A percentile compares a stretch with the other conserved stretches of the same genome.
Conservation (phyloP, 2,888 invertebrate genomes). For the Eristalis tenax region DNA sequence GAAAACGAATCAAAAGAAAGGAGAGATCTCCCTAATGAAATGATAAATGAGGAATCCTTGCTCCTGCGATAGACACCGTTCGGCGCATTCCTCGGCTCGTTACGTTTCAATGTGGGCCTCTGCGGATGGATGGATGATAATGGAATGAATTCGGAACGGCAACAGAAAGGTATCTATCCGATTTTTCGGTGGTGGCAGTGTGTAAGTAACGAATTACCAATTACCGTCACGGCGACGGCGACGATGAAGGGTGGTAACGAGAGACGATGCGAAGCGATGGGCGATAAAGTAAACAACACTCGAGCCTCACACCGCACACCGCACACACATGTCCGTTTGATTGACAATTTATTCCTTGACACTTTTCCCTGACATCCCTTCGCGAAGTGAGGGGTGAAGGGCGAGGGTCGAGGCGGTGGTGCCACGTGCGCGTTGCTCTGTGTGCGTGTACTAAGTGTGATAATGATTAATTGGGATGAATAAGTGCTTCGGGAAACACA, state of each 20-base stretch:
- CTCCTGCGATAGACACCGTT: slow-evolving; percentile 26
- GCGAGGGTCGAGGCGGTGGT: not conserved
- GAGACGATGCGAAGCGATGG: not conserved
- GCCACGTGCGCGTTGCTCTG: slow-evolving; percentile 20
- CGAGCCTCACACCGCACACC: slow-evolving; percentile 2
- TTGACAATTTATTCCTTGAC: slow-evolving; percentile 68
- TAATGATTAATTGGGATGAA: slow-evolving; percentile 71
- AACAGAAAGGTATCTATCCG: slow-evolving; percentile 57
- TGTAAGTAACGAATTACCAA: slow-evolving; percentile 67
- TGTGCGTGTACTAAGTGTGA: slow-evolving; percentile 47
- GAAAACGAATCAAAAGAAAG: slow-evolving; percentile 19
- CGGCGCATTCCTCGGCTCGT: slow-evolving; percentile 43
- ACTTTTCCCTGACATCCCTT: slow-evolving; percentile 18
- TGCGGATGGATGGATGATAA: slow-evolving; percentile 17
- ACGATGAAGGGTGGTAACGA: slow-evolving; percentile 1
- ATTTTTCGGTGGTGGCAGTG: slow-evolving; percentile 28
- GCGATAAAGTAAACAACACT: slow-evolving; percentile 33
- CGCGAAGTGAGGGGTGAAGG: not conserved
- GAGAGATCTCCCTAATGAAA: slow-evolving; percentile 65
- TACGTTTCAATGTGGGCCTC: slow-evolving; percentile 48
- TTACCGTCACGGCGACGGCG: slow-evolving; percentile 39
- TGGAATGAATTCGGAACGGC: slow-evolving; percentile 47
- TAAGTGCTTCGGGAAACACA: slow-evolving; percentile 59
- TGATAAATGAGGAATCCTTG: slow-evolving; percentile 67
- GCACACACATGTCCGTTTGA: slow-evolving; percentile 48